phyloP scores from a whole-genome alignment of 2,888 invertebrate genomes.

The Tenthredo notha region DNA sequence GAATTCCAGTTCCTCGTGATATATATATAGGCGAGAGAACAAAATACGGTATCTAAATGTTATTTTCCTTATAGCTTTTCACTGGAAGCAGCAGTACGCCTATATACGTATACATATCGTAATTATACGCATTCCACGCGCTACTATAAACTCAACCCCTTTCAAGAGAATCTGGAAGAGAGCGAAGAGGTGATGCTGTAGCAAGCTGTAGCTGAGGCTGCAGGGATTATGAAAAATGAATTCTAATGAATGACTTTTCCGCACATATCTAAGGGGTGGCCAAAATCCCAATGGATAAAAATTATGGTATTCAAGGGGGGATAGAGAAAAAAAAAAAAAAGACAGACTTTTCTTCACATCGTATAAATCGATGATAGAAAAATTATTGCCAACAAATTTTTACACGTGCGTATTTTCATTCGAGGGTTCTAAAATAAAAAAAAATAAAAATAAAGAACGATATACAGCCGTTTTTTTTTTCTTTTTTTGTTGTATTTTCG shows the following conservation, averaged over 20 bases:
- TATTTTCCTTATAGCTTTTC: slow-evolving; percentile 41
- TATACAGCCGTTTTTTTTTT: too few species aligned
- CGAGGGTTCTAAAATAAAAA: not conserved
- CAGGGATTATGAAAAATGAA: not conserved
- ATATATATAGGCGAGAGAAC: slow-evolving; percentile 8
- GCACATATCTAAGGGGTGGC: not conserved
- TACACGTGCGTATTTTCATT: too few species aligned
- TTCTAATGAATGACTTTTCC: slow-evolving; percentile 57
- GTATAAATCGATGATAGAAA: too few species aligned
- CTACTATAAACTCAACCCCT: slow-evolving; percentile 43
- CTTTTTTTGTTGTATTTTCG: too few species aligned
- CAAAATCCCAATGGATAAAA: not conserved
- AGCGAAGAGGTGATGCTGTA: slow-evolving; percentile 2
- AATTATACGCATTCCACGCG: slow-evolving; percentile 68
- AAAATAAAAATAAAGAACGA: not conserved
- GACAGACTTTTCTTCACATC: too few species aligned
- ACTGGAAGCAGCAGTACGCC: not conserved
- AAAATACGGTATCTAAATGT: slow-evolving; percentile 30
- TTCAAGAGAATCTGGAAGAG: slow-evolving; percentile 17
- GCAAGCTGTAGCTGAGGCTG: not conserved
- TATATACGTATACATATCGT: slow-evolving; percentile 60
- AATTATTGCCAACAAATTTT: too few species aligned
- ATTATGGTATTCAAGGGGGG: not conserved
- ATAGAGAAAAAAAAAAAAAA: not conserved
- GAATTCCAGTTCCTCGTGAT: not conserved